Evolutionary conservation across 2,113 vertebrate species (phyloP).

Genomic region (Hippoglossus stenolepis): DNA sequence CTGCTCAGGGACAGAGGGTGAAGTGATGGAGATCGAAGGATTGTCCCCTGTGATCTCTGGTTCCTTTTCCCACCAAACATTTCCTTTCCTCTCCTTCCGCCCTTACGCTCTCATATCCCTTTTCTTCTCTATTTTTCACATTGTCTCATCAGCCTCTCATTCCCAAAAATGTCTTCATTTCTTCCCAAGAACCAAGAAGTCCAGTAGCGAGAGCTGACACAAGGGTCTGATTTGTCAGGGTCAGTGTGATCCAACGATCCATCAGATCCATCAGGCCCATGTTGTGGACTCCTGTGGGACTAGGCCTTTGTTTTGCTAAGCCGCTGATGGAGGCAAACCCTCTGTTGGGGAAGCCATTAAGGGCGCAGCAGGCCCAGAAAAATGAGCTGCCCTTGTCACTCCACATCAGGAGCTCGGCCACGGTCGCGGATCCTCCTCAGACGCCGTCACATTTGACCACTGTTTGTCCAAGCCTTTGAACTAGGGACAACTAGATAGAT

Average conservation of each 20-base stretch:
- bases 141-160: not conserved
- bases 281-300: conserved; percentile 69
- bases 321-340: conserved; percentile 78
- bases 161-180: conserved; percentile 29
- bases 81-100: conserved; percentile 5
- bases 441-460: conserved; percentile 66
- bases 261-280: conserved; percentile 71
- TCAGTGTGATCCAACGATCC: conserved; percentile 71
- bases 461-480: conserved; percentile 74
- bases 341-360: conserved; percentile 82
- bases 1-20: conserved; percentile 31
- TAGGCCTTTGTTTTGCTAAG: conserved; percentile 75
- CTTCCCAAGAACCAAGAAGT: conserved; percentile 27
- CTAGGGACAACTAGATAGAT: conserved; percentile 58
- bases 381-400: conserved; percentile 80
- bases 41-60: conserved; percentile 6
- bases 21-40: conserved; percentile 37
- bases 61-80: conserved; percentile 9
- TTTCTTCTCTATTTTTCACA: not conserved
- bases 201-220: conserved; percentile 60
- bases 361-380: conserved; percentile 75
- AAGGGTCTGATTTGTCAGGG: conserved; percentile 74
- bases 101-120: not conserved
- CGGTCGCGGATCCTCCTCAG: conserved; percentile 59
- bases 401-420: conserved; percentile 74